Percentiles rank a stretch among this genome's conserved stretches.
phyloP scores from a whole-genome alignment of 2,113 vertebrate species.

The Protobothrops flavoviridis region DNA sequence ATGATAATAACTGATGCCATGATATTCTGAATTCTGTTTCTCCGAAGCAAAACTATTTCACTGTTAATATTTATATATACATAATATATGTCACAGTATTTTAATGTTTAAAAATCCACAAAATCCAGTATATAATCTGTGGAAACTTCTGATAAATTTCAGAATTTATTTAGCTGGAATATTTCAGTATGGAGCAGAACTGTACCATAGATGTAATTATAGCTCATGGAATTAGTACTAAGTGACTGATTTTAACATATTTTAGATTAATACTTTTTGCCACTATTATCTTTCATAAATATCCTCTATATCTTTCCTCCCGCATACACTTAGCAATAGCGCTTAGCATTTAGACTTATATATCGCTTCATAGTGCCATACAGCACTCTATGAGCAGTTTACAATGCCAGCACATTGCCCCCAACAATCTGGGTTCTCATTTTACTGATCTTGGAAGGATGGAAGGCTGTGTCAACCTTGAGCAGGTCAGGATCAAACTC shows the following conservation, averaged over 20 bases:
- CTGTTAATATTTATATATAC: not conserved
- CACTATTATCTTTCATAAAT: not conserved
- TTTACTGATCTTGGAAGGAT: not conserved
- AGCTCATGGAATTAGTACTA: not conserved
- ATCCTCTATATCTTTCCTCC: not conserved
- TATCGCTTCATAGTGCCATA: not conserved
- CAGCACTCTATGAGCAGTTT: not conserved
- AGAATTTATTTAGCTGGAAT: not conserved
- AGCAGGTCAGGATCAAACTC: not conserved
- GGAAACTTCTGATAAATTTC: not conserved
- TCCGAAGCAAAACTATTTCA: not conserved
- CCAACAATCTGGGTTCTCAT: not conserved
- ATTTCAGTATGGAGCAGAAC: not conserved
- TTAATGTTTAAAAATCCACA: not conserved
- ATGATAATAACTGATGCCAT: not conserved
- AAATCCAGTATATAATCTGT: not conserved
- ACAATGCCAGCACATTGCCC: not conserved
- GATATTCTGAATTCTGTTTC: not conserved
- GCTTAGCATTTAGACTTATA: not conserved
- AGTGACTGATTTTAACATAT: not conserved
- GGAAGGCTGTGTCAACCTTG: not conserved
- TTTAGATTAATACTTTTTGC: not conserved
- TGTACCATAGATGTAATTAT: not conserved
- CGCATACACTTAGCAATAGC: not conserved
- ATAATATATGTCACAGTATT: not conserved